Conservation (phyloP, 2,797 vertebrate genomes). For the Taenioides sp. region DNA sequence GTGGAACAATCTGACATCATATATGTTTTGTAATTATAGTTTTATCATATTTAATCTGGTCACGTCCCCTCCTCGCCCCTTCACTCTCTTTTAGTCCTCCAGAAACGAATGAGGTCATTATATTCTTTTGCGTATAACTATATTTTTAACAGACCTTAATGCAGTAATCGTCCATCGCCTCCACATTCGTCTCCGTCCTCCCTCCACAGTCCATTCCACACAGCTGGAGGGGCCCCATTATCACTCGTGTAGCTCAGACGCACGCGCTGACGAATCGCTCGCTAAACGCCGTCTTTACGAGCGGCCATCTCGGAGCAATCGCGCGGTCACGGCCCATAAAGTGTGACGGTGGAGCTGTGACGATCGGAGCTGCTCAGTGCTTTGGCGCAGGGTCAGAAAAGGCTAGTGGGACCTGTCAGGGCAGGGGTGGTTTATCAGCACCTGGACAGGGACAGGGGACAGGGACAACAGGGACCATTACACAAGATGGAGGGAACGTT, state of each 20-base stretch:
- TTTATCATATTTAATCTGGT: too few species aligned
- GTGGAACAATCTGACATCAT: too few species aligned
- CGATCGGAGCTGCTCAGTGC: background rate
- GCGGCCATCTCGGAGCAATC: constrained; percentile 24
- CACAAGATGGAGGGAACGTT: background rate
- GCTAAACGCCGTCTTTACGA: constrained; percentile 37
- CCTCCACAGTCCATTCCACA: background rate
- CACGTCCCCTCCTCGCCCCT: too few species aligned
- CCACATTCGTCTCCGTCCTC: background rate
- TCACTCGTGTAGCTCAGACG: background rate
- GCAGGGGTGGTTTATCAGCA: too few species aligned
- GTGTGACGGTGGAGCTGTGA: background rate
- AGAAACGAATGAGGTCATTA: too few species aligned
- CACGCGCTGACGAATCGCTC: background rate
- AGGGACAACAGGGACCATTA: background rate
- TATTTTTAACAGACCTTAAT: too few species aligned
- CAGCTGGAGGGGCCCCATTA: background rate
- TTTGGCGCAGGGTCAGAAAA: background rate
- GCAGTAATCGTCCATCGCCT: background rate
- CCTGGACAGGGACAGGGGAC: too few species aligned
- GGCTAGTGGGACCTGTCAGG: too few species aligned
- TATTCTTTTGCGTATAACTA: too few species aligned
- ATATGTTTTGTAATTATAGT: too few species aligned
- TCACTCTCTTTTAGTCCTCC: too few species aligned
- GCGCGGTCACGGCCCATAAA: constrained; percentile 16